Evolutionary conservation across 1,140 invertebrate genomes (phyloP), one percentile per base, ranked within the genome.

Genomic region (Drosophila melanica): DNA sequence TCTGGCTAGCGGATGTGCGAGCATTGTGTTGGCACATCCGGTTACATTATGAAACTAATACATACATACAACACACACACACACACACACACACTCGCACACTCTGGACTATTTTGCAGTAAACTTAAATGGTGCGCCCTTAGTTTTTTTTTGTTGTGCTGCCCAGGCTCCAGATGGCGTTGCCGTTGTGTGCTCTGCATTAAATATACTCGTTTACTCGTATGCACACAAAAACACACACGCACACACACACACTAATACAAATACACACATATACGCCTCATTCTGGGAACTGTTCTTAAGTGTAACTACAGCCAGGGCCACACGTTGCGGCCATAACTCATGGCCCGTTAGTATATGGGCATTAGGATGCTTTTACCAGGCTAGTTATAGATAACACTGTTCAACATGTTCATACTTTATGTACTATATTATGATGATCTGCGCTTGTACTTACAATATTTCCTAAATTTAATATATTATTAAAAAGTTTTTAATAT

Each of bases 21-120:
- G 84, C 84, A 89, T 89, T 89, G 85, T 89, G 84, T 89, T 90
- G 84, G 84, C 84, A 90, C 84, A 89, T 89, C 84, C 84, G 84
- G 84, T 90, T 89, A 87, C 82, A 87, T 87, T 87, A 89, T 87
- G 79, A 77, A 82, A 87, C 82, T 89, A 82, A 86, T 71, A 79
- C 70, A 81, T 53, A 55, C 50, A 77, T 48, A 54, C 33, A 66
- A 35, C 33, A 57, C 27, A 37, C 33, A 47, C 51, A 30, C 42
- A 47, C 53, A 37, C 51, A 39, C 33, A 35, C 59, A 48, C 33
- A 45, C 44, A 48, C 44, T 41, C 58, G 54, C 44, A 63, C 33
- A 37, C 27, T 23, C 62, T 45, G 65, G 50, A 42, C 42, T 51
- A 30, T 74, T 63, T 18, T 64, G 72, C 51, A 50, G 79, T 86